Percentiles rank a stretch among this genome's conserved stretches.
Conservation (phyloP, 2,888 invertebrate genomes). For the Acanthosepion lycidas region DNA sequence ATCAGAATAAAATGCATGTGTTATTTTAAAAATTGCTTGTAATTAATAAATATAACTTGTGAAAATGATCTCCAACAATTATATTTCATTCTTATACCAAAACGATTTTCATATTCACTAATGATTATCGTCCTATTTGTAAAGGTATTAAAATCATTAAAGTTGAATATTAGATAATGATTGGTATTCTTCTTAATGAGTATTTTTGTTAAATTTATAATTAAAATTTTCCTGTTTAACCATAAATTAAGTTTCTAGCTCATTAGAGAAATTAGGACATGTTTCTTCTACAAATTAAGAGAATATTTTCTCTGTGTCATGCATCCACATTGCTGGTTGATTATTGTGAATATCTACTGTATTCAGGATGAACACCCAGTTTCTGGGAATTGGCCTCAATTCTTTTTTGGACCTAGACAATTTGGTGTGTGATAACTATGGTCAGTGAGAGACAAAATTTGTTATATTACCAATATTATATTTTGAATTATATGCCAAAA, state of each 20-base stretch:
- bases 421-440: constrained; percentile 4
- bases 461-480: constrained; percentile 1
- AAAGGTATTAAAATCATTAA: neutral
- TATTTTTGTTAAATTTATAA: neutral
- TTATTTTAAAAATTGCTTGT: neutral
- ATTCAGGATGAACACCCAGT: neutral
- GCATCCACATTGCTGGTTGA: neutral
- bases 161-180: neutral
- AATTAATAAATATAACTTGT: neutral
- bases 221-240: neutral
- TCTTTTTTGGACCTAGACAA: neutral
- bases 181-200: neutral
- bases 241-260: neutral
- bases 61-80: neutral
- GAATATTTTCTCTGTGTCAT: constrained; percentile 5
- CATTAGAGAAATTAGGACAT: neutral
- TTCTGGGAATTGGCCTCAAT: neutral
- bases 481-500: neutral
- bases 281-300: neutral
- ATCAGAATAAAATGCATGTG: neutral
- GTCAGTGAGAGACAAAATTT: neutral
- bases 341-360: neutral
- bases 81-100: neutral
- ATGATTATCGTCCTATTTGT: neutral
- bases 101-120: neutral